phyloP scores from a whole-genome alignment of 1,140 invertebrate species.

The Drosophila albomicans region DNA sequence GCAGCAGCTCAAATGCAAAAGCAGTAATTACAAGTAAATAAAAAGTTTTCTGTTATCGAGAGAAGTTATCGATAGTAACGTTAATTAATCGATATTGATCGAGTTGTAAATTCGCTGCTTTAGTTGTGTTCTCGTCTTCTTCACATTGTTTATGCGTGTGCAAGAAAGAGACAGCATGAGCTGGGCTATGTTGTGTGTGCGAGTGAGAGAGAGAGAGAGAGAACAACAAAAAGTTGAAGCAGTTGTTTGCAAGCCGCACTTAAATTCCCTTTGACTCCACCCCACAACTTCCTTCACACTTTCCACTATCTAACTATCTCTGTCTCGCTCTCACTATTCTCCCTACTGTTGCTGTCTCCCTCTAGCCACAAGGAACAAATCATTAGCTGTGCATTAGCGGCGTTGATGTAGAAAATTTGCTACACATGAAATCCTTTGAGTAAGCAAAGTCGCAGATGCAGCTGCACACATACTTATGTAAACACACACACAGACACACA shows the following conservation, averaged over 20 bases:
- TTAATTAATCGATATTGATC: no score
- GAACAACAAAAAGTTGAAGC: no score
- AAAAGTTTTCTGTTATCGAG: no score
- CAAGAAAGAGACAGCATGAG: no score
- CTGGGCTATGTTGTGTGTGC: no score
- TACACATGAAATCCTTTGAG: slow-evolving; percentile 56
- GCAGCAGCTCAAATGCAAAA: no score
- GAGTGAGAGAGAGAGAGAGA: background rate
- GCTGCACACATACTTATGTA: slow-evolving; percentile 1
- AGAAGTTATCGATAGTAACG: no score
- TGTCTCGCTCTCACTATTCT: background rate
- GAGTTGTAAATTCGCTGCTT: no score
- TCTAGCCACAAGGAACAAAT: slow-evolving; percentile 7
- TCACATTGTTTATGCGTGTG: no score
- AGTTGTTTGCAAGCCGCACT: background rate
- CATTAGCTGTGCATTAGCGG: slow-evolving; percentile 54
- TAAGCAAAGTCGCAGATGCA: slow-evolving; percentile 42
- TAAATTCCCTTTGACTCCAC: background rate
- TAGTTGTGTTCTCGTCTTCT: no score
- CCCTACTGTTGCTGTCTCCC: background rate
- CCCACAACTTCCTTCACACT: background rate
- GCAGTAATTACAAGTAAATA: no score
- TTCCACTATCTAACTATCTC: background rate
- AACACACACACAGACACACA: background rate
- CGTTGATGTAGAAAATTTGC: slow-evolving; percentile 49